A percentile compares a stretch with the other conserved stretches of the same genome.
These are phyloP conservation scores for Progne subis DNA, from an alignment of 2,113 vertebrate species.

Conservation along the genomic window DNA sequence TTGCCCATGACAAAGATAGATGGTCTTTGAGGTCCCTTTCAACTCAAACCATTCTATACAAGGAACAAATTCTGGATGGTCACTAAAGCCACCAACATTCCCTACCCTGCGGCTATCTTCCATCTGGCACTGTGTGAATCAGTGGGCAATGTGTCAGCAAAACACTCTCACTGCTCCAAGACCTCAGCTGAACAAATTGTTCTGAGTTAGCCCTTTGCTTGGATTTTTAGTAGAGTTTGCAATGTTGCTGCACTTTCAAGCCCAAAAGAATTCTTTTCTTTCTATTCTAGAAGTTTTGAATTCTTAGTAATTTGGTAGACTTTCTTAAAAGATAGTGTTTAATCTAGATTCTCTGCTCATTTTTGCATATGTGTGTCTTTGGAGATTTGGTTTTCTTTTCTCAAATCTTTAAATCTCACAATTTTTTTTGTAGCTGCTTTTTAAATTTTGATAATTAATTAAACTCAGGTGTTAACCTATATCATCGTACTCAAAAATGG, in stretches of 20 bases:
- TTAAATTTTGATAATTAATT: background rate
- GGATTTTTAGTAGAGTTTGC: background rate
- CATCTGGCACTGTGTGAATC: fast-evolving
- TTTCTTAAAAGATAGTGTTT: background rate
- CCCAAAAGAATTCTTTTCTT: background rate
- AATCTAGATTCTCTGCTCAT: background rate
- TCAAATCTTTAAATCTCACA: background rate
- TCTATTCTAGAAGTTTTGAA: background rate
- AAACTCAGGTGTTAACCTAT: background rate
- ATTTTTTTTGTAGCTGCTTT: background rate
- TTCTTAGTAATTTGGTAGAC: background rate
- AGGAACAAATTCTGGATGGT: background rate
- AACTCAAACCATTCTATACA: background rate
- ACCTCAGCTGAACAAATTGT: fast-evolving
- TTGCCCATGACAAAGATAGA: background rate
- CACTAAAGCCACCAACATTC: background rate
- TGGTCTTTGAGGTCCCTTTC: background rate
- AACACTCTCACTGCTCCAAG: background rate
- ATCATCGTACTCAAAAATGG: background rate
- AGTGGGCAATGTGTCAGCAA: background rate
- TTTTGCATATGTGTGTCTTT: background rate
- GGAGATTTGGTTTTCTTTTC: background rate
- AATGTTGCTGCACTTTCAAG: background rate
- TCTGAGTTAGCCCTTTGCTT: background rate
- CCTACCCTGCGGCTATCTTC: background rate